Percentiles rank a stretch among this genome's conserved stretches.
phyloP scores from a whole-genome alignment of 1,140 invertebrate genomes.

The Proctacanthus coquilletti region DNA sequence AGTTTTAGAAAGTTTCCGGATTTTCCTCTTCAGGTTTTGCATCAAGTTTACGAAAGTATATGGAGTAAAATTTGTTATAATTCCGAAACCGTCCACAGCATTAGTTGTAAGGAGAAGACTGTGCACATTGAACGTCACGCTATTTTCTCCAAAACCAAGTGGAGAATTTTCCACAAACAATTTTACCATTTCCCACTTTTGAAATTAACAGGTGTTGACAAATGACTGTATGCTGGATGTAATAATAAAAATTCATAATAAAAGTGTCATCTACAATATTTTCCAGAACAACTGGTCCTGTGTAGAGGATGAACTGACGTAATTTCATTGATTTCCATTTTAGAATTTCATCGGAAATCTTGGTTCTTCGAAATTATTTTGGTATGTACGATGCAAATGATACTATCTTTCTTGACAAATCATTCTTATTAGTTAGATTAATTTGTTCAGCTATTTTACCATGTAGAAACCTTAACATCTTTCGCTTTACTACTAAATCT shows the following conservation, averaged over 20 bases:
- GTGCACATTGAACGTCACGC: no score
- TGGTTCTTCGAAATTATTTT: conserved; percentile 26
- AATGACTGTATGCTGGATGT: conserved; percentile 12
- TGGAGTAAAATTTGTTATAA: no score
- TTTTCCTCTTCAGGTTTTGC: no score
- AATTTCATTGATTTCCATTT: conserved; percentile 35
- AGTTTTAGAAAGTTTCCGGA: no score
- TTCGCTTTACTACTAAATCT: conserved; percentile 5
- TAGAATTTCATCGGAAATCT: conserved; percentile 20
- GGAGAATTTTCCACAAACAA: no score
- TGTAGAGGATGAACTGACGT: conserved; percentile 32
- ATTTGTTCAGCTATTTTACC: conserved; percentile 1
- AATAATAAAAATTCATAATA: conserved; percentile 30
- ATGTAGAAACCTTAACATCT: not conserved
- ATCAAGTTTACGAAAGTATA: no score
- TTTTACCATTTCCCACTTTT: no score
- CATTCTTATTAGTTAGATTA: no score
- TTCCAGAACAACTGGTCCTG: conserved; percentile 26
- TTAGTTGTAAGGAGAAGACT: no score
- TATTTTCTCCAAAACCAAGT: no score
- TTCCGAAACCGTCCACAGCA: no score
- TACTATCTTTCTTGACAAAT: not conserved
- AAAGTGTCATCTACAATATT: conserved; percentile 13
- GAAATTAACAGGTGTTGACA: no score
- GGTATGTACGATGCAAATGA: conserved; percentile 12